phyloP scores from a whole-genome alignment of 1,140 invertebrate genomes.

The Neuroterus valhalla region DNA sequence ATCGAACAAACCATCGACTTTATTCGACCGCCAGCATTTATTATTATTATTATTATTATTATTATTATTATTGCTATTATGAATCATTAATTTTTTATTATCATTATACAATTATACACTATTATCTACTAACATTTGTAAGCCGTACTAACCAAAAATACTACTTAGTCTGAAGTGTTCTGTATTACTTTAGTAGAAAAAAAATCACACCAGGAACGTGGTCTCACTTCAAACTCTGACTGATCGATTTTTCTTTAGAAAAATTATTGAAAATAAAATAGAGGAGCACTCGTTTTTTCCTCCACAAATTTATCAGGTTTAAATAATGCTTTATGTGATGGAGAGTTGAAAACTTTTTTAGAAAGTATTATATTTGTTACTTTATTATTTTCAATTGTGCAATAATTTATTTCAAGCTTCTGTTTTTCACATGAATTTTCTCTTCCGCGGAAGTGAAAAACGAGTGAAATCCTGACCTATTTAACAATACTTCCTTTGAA shows the following conservation, averaged over 20 bases:
- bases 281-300: slow-evolving; percentile 21
- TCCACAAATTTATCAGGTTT: background rate
- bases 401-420: slow-evolving; percentile 1
- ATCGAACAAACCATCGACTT: background rate
- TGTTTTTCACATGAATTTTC: background rate
- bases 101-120: slow-evolving; percentile 4
- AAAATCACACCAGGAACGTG: slow-evolving; percentile 2
- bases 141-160: slow-evolving; percentile 25
- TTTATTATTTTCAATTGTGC: slow-evolving; percentile 15
- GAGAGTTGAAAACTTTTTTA: background rate
- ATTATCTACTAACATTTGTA: slow-evolving; percentile 29
- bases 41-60: slow-evolving; percentile 15
- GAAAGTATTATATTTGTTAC: slow-evolving; percentile 27
- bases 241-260: slow-evolving; percentile 7
- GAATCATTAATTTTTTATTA: background rate
- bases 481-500: slow-evolving; percentile 61
- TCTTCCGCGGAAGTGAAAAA: slow-evolving; percentile 16
- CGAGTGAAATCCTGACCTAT: slow-evolving; percentile 24
- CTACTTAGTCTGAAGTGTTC: slow-evolving; percentile 28
- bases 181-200: slow-evolving; percentile 24
- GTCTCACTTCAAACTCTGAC: slow-evolving; percentile 28
- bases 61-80: slow-evolving; percentile 17
- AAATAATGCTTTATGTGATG: background rate
- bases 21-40: slow-evolving; percentile 5
- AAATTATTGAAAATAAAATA: background rate